These are phyloP conservation scores for Rhabditoides inermis DNA, from an alignment of 2,888 invertebrate species.

Conservation along the genomic window DNA sequence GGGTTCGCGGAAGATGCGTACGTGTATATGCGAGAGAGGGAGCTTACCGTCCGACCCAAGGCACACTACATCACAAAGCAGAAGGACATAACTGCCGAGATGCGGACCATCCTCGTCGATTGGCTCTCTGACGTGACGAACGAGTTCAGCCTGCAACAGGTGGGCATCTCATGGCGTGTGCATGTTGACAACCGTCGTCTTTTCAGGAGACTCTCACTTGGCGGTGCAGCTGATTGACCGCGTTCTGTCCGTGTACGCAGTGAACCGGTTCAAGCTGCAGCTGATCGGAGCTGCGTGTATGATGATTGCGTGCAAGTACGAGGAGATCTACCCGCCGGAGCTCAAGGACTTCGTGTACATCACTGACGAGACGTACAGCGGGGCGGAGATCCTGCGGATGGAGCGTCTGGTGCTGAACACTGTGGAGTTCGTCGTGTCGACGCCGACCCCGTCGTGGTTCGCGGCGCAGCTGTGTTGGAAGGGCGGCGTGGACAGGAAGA, in stretches of 20 bases:
- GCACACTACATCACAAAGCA: constrained; percentile 85
- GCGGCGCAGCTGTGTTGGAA: constrained; percentile 60
- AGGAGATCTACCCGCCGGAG: constrained; percentile 93
- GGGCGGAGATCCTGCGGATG: constrained; percentile 73
- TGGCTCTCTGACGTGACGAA: constrained; percentile 95
- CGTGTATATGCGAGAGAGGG: constrained; percentile 24
- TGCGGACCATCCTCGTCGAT: constrained; percentile 88
- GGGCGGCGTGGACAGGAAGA: constrained; percentile 4
- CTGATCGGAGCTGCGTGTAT: constrained; percentile 91
- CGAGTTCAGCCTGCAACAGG: constrained; percentile 78
- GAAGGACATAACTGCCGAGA: constrained; percentile 79
- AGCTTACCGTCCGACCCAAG: constrained; percentile 60
- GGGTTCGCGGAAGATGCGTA: no score
- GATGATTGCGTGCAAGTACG: constrained; percentile 93
- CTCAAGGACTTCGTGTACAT: constrained; percentile 92
- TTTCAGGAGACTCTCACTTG: constrained; percentile 75
- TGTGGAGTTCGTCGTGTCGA: constrained; percentile 77
- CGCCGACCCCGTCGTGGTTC: constrained; percentile 78
- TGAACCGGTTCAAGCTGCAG: constrained; percentile 82
- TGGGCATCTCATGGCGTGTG: background rate
- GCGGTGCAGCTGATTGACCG: constrained; percentile 88
- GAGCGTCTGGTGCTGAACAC: constrained; percentile 83
- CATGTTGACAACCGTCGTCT: background rate
- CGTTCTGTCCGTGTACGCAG: constrained; percentile 87
- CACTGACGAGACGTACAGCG: constrained; percentile 90